Conservation (phyloP, 2,797 vertebrate species). For the Dermochelys coriacea region DNA sequence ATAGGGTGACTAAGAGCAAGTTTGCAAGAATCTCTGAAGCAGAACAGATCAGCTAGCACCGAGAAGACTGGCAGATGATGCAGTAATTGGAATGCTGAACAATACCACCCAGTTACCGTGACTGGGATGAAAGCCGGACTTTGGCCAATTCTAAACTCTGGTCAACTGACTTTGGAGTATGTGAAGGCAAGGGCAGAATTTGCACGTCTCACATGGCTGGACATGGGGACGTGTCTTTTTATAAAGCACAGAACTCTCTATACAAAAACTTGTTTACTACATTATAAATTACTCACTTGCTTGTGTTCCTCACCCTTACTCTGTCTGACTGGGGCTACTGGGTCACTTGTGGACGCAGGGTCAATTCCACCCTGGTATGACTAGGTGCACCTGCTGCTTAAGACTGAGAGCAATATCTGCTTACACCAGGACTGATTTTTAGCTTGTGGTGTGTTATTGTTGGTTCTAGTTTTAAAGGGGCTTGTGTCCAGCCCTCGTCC, state of each 20-base stretch:
- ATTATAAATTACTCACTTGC: neutral
- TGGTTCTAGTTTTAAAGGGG: neutral
- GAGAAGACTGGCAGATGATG: neutral
- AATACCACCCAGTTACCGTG: neutral
- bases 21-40: rapidly evolving
- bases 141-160: neutral
- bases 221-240: neutral
- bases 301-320: neutral
- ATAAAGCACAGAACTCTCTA: too few species aligned
- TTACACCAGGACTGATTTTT: neutral
- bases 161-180: neutral
- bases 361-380: neutral
- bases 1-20: rapidly evolving
- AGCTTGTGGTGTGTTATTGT: neutral
- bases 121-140: neutral
- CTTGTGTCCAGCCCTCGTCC: neutral
- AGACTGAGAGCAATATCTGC: neutral
- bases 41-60: rapidly evolving
- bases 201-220: neutral
- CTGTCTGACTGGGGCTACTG: neutral
- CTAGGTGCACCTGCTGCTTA: neutral
- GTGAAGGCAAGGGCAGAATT: neutral
- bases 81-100: neutral
- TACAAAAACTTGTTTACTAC: neutral
- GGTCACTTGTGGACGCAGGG: neutral